phyloP scores from a whole-genome alignment of 1,140 invertebrate species.

The Arctopsyche grandis region DNA sequence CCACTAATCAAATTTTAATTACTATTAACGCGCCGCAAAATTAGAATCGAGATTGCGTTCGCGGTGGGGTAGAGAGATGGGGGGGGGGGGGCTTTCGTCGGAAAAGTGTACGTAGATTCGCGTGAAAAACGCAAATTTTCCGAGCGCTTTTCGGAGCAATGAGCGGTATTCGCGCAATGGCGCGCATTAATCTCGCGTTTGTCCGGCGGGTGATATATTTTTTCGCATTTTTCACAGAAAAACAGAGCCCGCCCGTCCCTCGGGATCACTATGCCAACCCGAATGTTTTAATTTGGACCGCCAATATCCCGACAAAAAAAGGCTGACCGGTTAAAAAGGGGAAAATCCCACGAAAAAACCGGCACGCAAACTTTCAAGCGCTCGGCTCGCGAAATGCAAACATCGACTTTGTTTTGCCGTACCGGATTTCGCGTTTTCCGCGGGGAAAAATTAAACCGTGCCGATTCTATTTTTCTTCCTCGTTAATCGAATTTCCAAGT shows the following conservation, averaged over 20 bases:
- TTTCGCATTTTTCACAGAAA: slow-evolving; percentile 23
- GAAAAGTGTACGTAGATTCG: background rate
- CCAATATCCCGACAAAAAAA: background rate
- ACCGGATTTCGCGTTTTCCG: too few species aligned
- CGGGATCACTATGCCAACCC: background rate
- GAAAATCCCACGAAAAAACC: too few species aligned
- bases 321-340: background rate
- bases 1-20: too few species aligned
- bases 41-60: too few species aligned
- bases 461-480: background rate
- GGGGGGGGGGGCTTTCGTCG: too few species aligned
- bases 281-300: slow-evolving; percentile 19
- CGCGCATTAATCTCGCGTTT: slow-evolving; percentile 36
- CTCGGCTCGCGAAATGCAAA: too few species aligned
- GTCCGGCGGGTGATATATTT: slow-evolving; percentile 28
- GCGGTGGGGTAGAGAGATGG: too few species aligned
- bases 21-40: too few species aligned
- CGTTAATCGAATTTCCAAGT: background rate
- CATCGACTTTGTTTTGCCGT: too few species aligned
- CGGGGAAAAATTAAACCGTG: too few species aligned
- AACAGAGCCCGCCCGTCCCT: background rate
- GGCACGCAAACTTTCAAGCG: too few species aligned
- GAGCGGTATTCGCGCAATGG: slow-evolving; percentile 26
- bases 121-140: background rate
- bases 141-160: background rate